Evolutionary conservation across 2,888 invertebrate species (phyloP).

Genomic region (Chromoteleia sp.): DNA sequence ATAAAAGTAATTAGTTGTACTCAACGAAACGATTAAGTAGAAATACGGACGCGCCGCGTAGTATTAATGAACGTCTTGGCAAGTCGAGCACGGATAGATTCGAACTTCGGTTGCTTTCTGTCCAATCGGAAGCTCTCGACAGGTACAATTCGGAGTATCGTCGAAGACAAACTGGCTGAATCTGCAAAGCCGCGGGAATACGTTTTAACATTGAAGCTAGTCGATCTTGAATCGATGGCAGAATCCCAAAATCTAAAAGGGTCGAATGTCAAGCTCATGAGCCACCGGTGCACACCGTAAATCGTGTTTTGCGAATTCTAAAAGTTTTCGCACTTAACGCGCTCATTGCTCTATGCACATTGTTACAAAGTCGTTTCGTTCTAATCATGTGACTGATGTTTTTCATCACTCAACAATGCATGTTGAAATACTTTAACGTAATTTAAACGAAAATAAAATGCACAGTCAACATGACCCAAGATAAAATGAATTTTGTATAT

Average conservation of each 20-base stretch:
- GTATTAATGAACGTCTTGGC: not conserved
- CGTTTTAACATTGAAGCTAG: constrained; percentile 76
- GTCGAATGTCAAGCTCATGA: constrained; percentile 83
- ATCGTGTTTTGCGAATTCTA: constrained; percentile 46
- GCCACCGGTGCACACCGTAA: constrained; percentile 63
- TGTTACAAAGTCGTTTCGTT: constrained; percentile 28
- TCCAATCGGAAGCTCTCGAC: constrained; percentile 31
- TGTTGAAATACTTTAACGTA: constrained; percentile 19
- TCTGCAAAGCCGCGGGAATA: constrained; percentile 71
- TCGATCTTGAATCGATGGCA: constrained; percentile 81
- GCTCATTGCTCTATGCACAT: constrained; percentile 41
- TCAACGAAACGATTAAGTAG: too few relatives aligned
- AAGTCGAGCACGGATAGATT: constrained; percentile 10
- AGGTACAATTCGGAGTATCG: constrained; percentile 76
- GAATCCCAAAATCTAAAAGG: constrained; percentile 82
- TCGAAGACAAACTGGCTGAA: constrained; percentile 76
- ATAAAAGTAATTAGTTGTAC: too few relatives aligned
- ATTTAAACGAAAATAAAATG: constrained; percentile 28
- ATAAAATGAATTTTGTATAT: too few relatives aligned
- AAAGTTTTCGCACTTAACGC: constrained; percentile 25
- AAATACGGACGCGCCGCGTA: not conserved
- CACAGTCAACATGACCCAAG: too few relatives aligned
- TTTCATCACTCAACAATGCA: constrained; percentile 17
- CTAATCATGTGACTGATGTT: constrained; percentile 15
- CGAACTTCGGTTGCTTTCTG: constrained; percentile 6